Evolutionary conservation across 2,797 vertebrate genomes (phyloP), one percentile per base, ranked within the genome.

Genomic region (Lithobates pipiens): DNA sequence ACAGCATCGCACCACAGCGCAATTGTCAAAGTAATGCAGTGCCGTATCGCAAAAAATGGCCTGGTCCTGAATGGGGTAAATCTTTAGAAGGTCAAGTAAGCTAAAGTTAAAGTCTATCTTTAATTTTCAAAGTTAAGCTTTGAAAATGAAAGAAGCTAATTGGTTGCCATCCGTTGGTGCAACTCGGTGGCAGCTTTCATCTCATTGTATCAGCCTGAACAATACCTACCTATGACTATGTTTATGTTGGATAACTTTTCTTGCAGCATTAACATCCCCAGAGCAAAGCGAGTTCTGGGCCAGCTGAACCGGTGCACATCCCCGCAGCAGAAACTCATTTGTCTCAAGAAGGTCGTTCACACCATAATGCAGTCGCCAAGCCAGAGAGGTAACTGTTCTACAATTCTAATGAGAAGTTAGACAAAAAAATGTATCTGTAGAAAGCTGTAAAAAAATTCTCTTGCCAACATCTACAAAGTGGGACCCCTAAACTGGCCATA

Each of bases 301-400:
- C 96, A 96, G 88, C 93, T 99, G 91, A 99, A 99, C 93, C 95
- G 92, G 86, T 97, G 96, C 79, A 97, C 95, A 0, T 97, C 97
- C 10, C 98, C 98, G 0, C 97, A 97, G 86, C 97, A 98, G 94
- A 99, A 99, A 88, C 92, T 99, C 82, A 92, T 97, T 10, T 99
- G 98, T 88, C 93, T 99, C 69, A 91, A 95, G 29, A 95, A 95
- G 90, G 97, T 98, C 78, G 91, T 96, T 1, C 93, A 96, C 89
- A 95, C 94, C 0, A 96, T 98, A 78, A 97, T 97, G 78, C 97
- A 97, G 85, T 96, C 95, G 8, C 94, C 96, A 13, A 94, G 93
- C 90, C 95, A 93, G 91, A 94, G 95, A 91, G 96, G 97, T 99
- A 39, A 39, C 8, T 10, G 39, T 39, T 39, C 39, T 39, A 39